Evolutionary conservation across 2,888 invertebrate genomes (phyloP).

Genomic region (Ectemnius lituratus): DNA sequence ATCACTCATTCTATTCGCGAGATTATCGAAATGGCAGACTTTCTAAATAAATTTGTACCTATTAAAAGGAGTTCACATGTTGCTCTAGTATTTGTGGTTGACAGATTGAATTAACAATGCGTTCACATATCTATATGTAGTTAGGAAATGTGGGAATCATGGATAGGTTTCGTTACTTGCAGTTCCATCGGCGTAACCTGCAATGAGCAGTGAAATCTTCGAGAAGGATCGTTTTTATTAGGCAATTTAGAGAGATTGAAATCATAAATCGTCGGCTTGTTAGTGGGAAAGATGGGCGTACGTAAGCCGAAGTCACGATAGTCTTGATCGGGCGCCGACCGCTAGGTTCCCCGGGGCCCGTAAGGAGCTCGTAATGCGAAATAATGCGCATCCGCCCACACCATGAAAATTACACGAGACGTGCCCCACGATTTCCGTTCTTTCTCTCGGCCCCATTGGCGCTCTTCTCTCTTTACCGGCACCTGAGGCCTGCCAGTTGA

Average conservation of each 20-base stretch:
- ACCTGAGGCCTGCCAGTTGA: constrained; percentile 17
- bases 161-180: neutral
- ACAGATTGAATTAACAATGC: neutral
- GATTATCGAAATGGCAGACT: no score
- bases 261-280: constrained; percentile 33
- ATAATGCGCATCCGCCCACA: constrained; percentile 67
- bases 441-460: constrained; percentile 4
- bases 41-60: constrained; percentile 31
- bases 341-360: constrained; percentile 43
- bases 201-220: neutral
- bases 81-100: no score
- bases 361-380: constrained; percentile 64
- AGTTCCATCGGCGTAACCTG: neutral
- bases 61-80: neutral
- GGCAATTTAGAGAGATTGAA: constrained; percentile 10
- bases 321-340: constrained; percentile 31
- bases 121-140: no score
- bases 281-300: constrained; percentile 43
- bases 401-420: constrained; percentile 64
- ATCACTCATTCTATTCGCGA: no score
- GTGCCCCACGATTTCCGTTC: constrained; percentile 34
- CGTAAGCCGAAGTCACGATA: constrained; percentile 45
- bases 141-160: neutral
- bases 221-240: neutral
- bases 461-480: constrained; percentile 4